Evolutionary conservation across 2,888 invertebrate species (phyloP).

Genomic region (Malacosoma neustria): DNA sequence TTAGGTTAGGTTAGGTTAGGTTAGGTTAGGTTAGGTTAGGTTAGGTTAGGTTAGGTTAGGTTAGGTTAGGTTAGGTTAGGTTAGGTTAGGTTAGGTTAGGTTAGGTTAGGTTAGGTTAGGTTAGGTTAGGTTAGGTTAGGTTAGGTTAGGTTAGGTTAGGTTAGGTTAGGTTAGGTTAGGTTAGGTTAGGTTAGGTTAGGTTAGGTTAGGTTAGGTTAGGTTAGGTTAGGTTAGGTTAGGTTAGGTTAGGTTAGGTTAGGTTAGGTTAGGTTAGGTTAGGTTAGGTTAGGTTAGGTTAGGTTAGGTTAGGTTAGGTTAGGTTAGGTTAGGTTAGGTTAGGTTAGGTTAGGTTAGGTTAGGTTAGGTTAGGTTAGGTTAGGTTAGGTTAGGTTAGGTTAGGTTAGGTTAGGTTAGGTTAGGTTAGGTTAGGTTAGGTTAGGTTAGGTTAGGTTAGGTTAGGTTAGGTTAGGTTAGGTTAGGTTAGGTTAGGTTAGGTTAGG

Average conservation of each 20-base stretch:
- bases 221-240: conserved; percentile 11
- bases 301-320: conserved; percentile 12
- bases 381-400: conserved; percentile 15
- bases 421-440: conserved; percentile 14
- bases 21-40: conserved; percentile 10
- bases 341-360: conserved; percentile 9
- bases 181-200: conserved; percentile 10
- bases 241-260: conserved; percentile 12
- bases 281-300: conserved; percentile 12
- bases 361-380: conserved; percentile 12
- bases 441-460: conserved; percentile 16
- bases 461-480: conserved; percentile 14
- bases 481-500: conserved; percentile 14
- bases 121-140: conserved; percentile 12
- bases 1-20: conserved; percentile 10
- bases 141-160: conserved; percentile 10
- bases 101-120: conserved; percentile 12
- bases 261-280: conserved; percentile 12
- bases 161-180: conserved; percentile 11
- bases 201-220: conserved; percentile 11
- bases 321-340: conserved; percentile 11
- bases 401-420: conserved; percentile 16
- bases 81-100: conserved; percentile 11
- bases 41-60: conserved; percentile 10
- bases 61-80: conserved; percentile 11